phyloP scores from a whole-genome alignment of 2,888 invertebrate species.

The Watsonalla cultraria region DNA sequence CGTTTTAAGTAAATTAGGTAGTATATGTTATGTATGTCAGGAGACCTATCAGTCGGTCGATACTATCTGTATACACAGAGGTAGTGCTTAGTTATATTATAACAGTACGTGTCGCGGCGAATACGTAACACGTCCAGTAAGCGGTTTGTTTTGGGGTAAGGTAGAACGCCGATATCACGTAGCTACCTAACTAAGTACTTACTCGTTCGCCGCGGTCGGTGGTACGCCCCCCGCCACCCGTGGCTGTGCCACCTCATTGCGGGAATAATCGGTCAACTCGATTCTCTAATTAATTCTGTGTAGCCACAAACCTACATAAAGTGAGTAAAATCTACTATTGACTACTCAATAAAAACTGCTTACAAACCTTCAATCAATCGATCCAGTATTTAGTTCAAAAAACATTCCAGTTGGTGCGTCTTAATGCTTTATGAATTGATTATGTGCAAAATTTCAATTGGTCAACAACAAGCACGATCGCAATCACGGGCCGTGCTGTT shows the following conservation, averaged over 20 bases:
- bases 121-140: conserved; percentile 76
- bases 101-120: conserved; percentile 60
- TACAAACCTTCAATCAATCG: neutral
- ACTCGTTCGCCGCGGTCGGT: conserved; percentile 66
- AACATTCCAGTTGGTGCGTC: too few species aligned
- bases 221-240: conserved; percentile 48
- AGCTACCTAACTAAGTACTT: conserved; percentile 25
- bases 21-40: too few species aligned
- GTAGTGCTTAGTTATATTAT: conserved; percentile 25
- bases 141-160: conserved; percentile 77
- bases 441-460: conserved; percentile 53
- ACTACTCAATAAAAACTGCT: neutral
- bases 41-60: too few species aligned
- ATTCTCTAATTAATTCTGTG: conserved; percentile 22
- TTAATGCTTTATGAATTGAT: conserved; percentile 8
- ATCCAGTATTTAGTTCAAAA: too few species aligned
- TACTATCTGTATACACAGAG: too few species aligned
- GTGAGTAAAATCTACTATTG: too few species aligned
- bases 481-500: conserved; percentile 71
- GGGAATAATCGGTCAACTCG: conserved; percentile 71
- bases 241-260: conserved; percentile 63
- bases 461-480: conserved; percentile 52
- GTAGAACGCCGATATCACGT: conserved; percentile 68
- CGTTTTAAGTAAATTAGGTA: too few species aligned
- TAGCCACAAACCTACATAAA: neutral